Conservation (phyloP, 2,113 vertebrate genomes). For the Dunckerocampus dactyliophorus region DNA sequence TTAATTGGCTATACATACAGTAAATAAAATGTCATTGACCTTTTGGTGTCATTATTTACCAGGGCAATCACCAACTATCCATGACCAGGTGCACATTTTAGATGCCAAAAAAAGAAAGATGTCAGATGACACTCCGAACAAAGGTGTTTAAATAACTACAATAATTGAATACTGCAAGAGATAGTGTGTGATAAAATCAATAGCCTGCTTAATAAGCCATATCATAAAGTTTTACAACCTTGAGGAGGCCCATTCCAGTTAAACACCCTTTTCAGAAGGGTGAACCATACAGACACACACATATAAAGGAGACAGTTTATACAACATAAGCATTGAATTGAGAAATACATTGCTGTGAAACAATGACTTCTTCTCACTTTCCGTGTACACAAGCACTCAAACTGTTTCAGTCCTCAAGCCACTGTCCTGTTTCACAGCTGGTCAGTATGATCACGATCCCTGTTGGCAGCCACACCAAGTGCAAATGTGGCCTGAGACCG, state of each 20-base stretch:
- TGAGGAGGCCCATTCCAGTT: slow-evolving; percentile 13
- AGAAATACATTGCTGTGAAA: not conserved
- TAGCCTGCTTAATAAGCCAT: slow-evolving; percentile 35
- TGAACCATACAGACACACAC: not conserved
- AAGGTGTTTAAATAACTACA: slow-evolving; percentile 16
- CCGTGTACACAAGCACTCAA: not conserved
- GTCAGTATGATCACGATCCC: not conserved
- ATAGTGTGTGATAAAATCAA: slow-evolving; percentile 41
- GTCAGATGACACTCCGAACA: not conserved
- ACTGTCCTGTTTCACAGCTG: not conserved
- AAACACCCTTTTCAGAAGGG: not conserved
- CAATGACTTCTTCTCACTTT: too few relatives aligned
- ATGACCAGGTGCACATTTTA: too few relatives aligned
- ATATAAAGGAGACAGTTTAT: not conserved
- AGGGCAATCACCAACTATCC: not conserved
- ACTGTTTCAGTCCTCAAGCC: not conserved
- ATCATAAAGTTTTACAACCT: slow-evolving; percentile 20
- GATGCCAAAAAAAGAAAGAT: not conserved
- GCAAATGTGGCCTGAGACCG: not conserved
- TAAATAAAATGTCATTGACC: not conserved
- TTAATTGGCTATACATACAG: not conserved
- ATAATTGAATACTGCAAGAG: slow-evolving; percentile 37
- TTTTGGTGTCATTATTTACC: slow-evolving; percentile 3
- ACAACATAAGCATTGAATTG: not conserved
- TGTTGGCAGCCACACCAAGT: not conserved